These are phyloP conservation scores for Gila orcuttii DNA, from an alignment of 2,113 vertebrate species.

Conservation along the genomic window DNA sequence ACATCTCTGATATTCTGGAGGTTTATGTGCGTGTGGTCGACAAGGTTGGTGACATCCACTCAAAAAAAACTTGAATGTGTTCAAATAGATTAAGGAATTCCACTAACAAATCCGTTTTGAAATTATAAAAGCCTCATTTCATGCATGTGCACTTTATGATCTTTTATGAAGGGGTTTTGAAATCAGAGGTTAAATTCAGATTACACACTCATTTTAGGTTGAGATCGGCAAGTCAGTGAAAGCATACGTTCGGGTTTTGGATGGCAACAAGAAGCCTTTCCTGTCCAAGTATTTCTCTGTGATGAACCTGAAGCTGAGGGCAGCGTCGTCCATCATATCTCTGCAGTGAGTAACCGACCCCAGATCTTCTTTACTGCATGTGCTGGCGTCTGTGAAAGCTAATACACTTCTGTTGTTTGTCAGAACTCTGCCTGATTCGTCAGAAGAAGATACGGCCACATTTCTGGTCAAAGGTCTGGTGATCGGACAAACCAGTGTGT, in stretches of 20 bases:
- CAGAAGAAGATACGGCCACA: slow-evolving; percentile 82
- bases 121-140: not conserved
- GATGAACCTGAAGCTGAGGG: slow-evolving; percentile 88
- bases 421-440: slow-evolving; percentile 67
- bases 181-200: not conserved
- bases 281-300: slow-evolving; percentile 83
- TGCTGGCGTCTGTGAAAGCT: not conserved
- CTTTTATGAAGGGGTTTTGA: not conserved
- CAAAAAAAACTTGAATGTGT: not conserved
- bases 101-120: not conserved
- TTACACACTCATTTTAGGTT: slow-evolving; percentile 79
- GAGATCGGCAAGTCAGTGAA: slow-evolving; percentile 91
- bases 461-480: slow-evolving; percentile 84
- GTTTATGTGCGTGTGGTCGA: slow-evolving; percentile 90
- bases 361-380: not conserved
- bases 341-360: slow-evolving; percentile 81
- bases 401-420: not conserved
- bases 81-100: not conserved
- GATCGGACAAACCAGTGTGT: slow-evolving; percentile 89
- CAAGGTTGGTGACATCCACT: slow-evolving; percentile 82
- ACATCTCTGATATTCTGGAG: slow-evolving; percentile 88
- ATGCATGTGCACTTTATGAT: not conserved
- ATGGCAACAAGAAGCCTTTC: slow-evolving; percentile 89
- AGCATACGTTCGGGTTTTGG: slow-evolving; percentile 89
- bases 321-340: slow-evolving; percentile 86